Conservation (phyloP, 1,140 invertebrate species). For the Scylla paramamosain region DNA sequence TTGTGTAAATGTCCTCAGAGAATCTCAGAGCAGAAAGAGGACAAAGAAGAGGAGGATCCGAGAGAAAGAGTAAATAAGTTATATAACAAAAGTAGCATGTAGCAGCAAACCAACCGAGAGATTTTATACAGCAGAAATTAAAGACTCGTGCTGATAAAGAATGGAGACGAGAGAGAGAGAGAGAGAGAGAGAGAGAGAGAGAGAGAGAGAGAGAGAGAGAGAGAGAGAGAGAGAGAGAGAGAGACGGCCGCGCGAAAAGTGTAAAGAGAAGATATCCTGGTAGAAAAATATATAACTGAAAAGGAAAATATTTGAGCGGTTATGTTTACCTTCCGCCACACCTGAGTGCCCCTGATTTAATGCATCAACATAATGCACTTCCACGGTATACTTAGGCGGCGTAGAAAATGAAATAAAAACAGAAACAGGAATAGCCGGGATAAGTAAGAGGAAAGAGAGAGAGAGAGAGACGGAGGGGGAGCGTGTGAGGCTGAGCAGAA, state of each 20-base stretch:
- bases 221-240: too few relatives aligned
- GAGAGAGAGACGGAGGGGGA: too few relatives aligned
- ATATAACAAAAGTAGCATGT: too few relatives aligned
- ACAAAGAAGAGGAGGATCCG: background rate
- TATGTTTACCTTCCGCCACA: background rate
- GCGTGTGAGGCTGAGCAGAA: background rate
- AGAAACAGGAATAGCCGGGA: background rate
- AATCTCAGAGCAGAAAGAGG: background rate
- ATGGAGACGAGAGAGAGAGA: too few relatives aligned
- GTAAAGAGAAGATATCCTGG: background rate
- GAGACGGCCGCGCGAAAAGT: background rate
- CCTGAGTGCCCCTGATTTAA: background rate
- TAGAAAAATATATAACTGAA: background rate
- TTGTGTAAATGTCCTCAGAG: constrained; percentile 21
- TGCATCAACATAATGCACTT: background rate
- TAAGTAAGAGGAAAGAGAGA: background rate
- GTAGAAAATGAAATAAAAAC: background rate
- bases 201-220: too few relatives aligned
- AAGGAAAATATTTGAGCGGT: background rate
- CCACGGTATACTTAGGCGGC: background rate
- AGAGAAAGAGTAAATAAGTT: background rate
- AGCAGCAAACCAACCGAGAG: background rate
- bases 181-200: too few relatives aligned
- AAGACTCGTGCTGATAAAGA: background rate
- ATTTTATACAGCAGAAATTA: background rate